Conservation (phyloP, 2,888 invertebrate species). For the Polia nebulosa region DNA sequence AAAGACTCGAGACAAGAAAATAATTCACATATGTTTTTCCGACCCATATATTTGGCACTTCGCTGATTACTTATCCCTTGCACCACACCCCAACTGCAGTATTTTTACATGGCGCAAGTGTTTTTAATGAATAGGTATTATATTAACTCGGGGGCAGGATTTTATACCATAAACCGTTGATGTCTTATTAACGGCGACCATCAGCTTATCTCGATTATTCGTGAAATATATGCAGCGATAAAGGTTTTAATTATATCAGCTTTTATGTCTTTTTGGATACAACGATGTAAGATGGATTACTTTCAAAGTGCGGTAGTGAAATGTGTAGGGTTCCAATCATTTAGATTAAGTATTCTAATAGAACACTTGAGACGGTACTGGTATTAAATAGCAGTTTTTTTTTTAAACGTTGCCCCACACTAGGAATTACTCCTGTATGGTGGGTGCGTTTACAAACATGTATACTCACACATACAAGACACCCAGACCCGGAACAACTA, state of each 20-base stretch:
- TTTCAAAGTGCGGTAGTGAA: neutral
- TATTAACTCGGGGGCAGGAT: constrained; percentile 82
- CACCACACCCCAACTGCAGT: constrained; percentile 70
- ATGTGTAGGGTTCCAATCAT: too few species aligned
- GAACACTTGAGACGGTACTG: too few species aligned
- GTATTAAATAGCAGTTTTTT: too few species aligned
- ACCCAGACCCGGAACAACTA: too few species aligned
- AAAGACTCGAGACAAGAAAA: neutral
- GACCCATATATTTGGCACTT: too few species aligned
- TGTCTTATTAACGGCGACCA: constrained; percentile 86
- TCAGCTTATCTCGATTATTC: constrained; percentile 79
- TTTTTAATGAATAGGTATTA: constrained; percentile 89
- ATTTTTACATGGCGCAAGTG: constrained; percentile 84
- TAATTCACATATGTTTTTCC: neutral
- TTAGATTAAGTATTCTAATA: too few species aligned
- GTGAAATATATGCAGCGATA: constrained; percentile 86
- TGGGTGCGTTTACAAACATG: too few species aligned
- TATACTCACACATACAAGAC: too few species aligned
- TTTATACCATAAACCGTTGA: constrained; percentile 84
- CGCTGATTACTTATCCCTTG: constrained; percentile 64
- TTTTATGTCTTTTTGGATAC: constrained; percentile 48
- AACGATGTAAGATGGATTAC: constrained; percentile 47
- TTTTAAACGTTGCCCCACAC: too few species aligned
- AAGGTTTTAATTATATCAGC: constrained; percentile 80
- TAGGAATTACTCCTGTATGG: too few species aligned